Conservation (phyloP, 1,140 invertebrate genomes). For the Camponotus floridanus region DNA sequence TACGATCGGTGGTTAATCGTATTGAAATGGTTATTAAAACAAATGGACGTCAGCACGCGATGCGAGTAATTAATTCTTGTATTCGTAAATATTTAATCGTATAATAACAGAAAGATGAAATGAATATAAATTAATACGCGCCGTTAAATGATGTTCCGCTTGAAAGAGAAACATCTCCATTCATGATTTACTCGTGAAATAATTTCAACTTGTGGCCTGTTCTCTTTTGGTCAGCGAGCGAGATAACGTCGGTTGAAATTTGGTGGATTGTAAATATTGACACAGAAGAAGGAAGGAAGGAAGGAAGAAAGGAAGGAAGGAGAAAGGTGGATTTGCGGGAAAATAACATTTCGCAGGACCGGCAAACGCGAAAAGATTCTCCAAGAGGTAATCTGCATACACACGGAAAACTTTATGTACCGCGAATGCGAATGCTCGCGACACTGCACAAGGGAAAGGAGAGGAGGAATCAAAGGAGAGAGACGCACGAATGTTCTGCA, state of each 20-base stretch:
- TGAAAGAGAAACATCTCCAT: background rate
- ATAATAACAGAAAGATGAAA: constrained; percentile 10
- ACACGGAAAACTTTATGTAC: constrained; percentile 41
- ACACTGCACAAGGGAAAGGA: constrained; percentile 11
- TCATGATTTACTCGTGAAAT: constrained; percentile 26
- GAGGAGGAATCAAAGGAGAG: background rate
- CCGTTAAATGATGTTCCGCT: background rate
- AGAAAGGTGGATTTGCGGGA: constrained; percentile 38
- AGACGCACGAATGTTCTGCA: constrained; percentile 14
- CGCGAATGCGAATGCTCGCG: constrained; percentile 24
- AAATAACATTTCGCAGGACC: constrained; percentile 48
- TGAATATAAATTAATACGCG: constrained; percentile 14
- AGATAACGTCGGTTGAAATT: constrained; percentile 36
- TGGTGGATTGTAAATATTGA: constrained; percentile 52
- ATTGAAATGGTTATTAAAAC: constrained; percentile 23
- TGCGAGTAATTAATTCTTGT: constrained; percentile 20
- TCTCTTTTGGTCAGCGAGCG: constrained; percentile 22
- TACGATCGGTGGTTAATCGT: background rate
- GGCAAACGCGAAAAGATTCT: constrained; percentile 44
- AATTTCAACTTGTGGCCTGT: constrained; percentile 12
- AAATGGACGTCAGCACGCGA: background rate
- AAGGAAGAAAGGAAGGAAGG: background rate
- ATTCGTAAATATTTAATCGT: background rate
- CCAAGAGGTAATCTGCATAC: constrained; percentile 45
- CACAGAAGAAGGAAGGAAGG: constrained; percentile 1